A percentile compares a stretch with the other conserved stretches of the same genome.
Evolutionary conservation across 2,888 invertebrate species (phyloP).

Genomic region (Ennomos fuscantarius): DNA sequence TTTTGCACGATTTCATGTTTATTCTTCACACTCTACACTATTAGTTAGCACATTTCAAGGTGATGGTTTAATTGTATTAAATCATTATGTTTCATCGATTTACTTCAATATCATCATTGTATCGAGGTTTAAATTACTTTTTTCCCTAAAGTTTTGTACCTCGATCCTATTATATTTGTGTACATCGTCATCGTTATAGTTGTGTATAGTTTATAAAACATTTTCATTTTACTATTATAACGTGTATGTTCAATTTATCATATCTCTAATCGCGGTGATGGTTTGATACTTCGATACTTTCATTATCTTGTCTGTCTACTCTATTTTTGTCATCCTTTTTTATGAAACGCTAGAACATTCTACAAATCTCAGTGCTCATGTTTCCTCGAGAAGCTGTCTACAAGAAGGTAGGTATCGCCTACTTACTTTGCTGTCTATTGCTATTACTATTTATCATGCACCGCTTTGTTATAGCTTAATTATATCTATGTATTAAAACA

Average conservation of each 20-base stretch:
- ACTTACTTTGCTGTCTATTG: conserved; percentile 58
- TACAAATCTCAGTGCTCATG: conserved; percentile 44
- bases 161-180: conserved; percentile 22
- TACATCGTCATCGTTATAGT: conserved; percentile 24
- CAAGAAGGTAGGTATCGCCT: conserved; percentile 73
- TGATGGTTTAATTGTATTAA: conserved; percentile 60
- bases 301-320: conserved; percentile 59
- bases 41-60: conserved; percentile 50
- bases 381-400: conserved; percentile 58
- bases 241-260: conserved; percentile 34
- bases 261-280: conserved; percentile 76
- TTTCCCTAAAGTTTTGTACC: conserved; percentile 18
- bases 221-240: conserved; percentile 20
- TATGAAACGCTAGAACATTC: conserved; percentile 26
- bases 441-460: conserved; percentile 43
- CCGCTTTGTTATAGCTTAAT: conserved; percentile 40
- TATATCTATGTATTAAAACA: conserved; percentile 20
- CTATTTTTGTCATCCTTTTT: conserved; percentile 46
- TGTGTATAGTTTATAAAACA: conserved; percentile 25
- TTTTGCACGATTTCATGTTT: conserved; percentile 71
- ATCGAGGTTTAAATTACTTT: conserved; percentile 11
- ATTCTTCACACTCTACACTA: conserved; percentile 50
- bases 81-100: conserved; percentile 22
- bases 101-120: conserved; percentile 36
- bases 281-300: conserved; percentile 83